phyloP scores from a whole-genome alignment of 1,140 invertebrate species.

The Drosophila chauvacae region DNA sequence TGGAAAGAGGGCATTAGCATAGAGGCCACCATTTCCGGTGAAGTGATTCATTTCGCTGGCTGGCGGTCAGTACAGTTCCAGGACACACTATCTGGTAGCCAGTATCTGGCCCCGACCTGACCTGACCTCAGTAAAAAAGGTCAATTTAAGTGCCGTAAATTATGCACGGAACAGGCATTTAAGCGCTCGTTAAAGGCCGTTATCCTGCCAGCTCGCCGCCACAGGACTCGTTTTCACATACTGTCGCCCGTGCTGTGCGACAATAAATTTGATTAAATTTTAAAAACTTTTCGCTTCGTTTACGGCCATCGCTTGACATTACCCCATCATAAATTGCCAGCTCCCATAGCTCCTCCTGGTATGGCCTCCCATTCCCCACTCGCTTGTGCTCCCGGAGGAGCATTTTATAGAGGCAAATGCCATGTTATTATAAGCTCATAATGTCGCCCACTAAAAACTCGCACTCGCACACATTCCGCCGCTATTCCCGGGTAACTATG shows the following conservation, averaged over 20 bases:
- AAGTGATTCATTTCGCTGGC: slow-evolving; percentile 20
- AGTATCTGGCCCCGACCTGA: not conserved
- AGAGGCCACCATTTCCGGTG: slow-evolving; percentile 1
- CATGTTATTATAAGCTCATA: slow-evolving; percentile 31
- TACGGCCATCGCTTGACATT: slow-evolving; percentile 24
- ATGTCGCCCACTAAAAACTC: slow-evolving; percentile 13
- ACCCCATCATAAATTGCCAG: slow-evolving; percentile 35
- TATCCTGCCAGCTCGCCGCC: slow-evolving; percentile 18
- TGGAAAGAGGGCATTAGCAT: slow-evolving; percentile 31
- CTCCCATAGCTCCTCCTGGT: not conserved
- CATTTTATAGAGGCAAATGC: not conserved
- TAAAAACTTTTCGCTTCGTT: slow-evolving; percentile 10
- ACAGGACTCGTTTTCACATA: slow-evolving; percentile 40
- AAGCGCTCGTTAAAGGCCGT: slow-evolving; percentile 67
- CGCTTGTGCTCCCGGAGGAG: too few species aligned
- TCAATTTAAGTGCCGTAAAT: slow-evolving; percentile 68
- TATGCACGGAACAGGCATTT: slow-evolving; percentile 66
- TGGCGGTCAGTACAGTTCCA: not conserved
- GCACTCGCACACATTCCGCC: slow-evolving; percentile 42
- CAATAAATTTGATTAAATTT: slow-evolving; percentile 65
- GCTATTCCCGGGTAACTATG: too few species aligned
- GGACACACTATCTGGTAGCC: not conserved
- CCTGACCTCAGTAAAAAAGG: slow-evolving; percentile 46
- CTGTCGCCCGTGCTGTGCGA: slow-evolving; percentile 23
- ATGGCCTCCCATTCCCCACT: not conserved